Evolutionary conservation across 2,113 vertebrate genomes (phyloP).

Genomic region (Gobius niger): DNA sequence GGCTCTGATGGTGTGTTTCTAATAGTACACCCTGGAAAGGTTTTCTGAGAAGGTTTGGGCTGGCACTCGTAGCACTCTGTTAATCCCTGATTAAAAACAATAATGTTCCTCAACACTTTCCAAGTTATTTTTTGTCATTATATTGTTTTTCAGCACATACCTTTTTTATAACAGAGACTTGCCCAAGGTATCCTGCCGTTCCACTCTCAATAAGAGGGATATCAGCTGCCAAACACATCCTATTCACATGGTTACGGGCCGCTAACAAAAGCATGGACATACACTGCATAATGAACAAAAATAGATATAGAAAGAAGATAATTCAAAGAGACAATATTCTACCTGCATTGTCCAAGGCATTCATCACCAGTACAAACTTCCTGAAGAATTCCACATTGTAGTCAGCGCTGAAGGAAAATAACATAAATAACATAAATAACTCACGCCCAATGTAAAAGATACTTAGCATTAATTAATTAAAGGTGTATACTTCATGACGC

Average conservation of each 20-base stretch:
- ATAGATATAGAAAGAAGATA: too few relatives aligned
- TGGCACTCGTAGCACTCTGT: slow-evolving; percentile 98
- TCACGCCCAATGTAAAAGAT: too few relatives aligned
- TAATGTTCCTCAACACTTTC: background rate
- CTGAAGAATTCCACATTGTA: slow-evolving; percentile 98
- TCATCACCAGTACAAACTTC: slow-evolving; percentile 95
- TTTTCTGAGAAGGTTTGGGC: slow-evolving; percentile 96
- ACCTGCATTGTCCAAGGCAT: slow-evolving; percentile 98
- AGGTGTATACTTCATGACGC: slow-evolving; percentile 92
- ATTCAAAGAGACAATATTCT: background rate
- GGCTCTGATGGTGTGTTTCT: slow-evolving; percentile 97
- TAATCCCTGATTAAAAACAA: slow-evolving; percentile 79
- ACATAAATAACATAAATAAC: background rate
- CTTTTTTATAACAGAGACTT: slow-evolving; percentile 98
- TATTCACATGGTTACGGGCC: slow-evolving; percentile 96
- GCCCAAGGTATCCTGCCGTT: slow-evolving; percentile 97
- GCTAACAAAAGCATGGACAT: slow-evolving; percentile 66
- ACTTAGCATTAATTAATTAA: background rate
- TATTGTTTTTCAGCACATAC: slow-evolving; percentile 64
- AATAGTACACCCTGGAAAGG: slow-evolving; percentile 98
- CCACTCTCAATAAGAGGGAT: slow-evolving; percentile 96
- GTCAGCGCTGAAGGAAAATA: slow-evolving; percentile 81
- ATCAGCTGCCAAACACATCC: slow-evolving; percentile 97
- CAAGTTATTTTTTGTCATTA: background rate
- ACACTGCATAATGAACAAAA: background rate